Conservation (phyloP, 1,140 invertebrate genomes). For the Himalopsyche phryganea region DNA sequence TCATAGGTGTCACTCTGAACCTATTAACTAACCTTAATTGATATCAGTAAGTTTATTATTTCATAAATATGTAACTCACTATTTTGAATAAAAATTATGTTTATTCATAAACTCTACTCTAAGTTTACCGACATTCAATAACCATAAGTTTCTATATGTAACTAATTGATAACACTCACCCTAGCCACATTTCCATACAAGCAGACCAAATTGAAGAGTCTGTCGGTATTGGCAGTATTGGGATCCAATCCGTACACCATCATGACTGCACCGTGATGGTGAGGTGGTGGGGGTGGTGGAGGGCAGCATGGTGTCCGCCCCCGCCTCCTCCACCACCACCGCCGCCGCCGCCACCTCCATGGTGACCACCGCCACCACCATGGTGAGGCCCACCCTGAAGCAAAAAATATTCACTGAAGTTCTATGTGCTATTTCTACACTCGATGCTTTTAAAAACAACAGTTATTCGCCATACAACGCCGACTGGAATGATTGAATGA, state of each 20-base stretch:
- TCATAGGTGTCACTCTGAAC: too few species aligned
- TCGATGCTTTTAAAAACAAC: too few species aligned
- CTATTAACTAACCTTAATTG: too few species aligned
- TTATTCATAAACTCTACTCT: too few species aligned
- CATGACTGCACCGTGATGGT: constrained; percentile 83
- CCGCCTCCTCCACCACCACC: constrained; percentile 43
- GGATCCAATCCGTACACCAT: constrained; percentile 97
- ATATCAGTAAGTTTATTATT: too few species aligned
- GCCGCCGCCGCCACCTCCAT: constrained; percentile 42
- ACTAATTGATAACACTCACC: constrained; percentile 68
- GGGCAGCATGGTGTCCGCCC: constrained; percentile 43
- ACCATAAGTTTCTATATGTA: too few species aligned
- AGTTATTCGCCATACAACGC: too few species aligned
- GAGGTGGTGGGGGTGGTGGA: constrained; percentile 39
- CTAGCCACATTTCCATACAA: constrained; percentile 96
- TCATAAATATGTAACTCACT: too few species aligned
- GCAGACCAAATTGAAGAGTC: constrained; percentile 98
- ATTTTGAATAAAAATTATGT: too few species aligned
- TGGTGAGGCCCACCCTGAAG: constrained; percentile 24
- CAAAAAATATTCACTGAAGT: not conserved
- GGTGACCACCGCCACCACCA: constrained; percentile 35
- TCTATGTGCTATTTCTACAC: too few species aligned
- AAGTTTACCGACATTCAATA: too few species aligned
- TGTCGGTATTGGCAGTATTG: constrained; percentile 91
- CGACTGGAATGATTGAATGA: too few species aligned